Conservation (phyloP, 1,140 invertebrate species). For the Episyrphus balteatus region DNA sequence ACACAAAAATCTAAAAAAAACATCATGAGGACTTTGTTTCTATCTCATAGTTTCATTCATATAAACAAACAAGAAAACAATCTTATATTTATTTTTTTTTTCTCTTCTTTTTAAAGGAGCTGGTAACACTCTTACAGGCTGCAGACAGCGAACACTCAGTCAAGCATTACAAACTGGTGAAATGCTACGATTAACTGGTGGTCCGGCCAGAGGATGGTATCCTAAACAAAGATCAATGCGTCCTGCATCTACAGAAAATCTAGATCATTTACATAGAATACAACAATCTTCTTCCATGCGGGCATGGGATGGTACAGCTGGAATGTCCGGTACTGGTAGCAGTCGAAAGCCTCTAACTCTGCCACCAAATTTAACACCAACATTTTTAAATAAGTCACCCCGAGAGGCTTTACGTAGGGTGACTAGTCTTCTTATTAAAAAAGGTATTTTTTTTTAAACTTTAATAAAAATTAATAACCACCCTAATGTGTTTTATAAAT, state of each 20-base stretch:
- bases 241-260: conserved; percentile 70
- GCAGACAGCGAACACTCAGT: conserved; percentile 51
- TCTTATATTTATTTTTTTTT: neutral
- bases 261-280: conserved; percentile 55
- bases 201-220: conserved; percentile 73
- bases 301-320: conserved; percentile 35
- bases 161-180: conserved; percentile 62
- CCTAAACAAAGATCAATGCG: conserved; percentile 58
- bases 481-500: no score
- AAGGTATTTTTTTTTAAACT: conserved; percentile 46
- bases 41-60: no score
- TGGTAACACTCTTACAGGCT: conserved; percentile 41
- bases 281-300: conserved; percentile 31
- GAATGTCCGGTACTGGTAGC: conserved; percentile 30
- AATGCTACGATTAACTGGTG: conserved; percentile 60
- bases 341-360: conserved; percentile 63
- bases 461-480: neutral
- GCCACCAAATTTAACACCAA: conserved; percentile 71
- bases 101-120: conserved; percentile 6
- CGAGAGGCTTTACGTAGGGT: conserved; percentile 71
- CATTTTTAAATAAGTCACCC: conserved; percentile 76
- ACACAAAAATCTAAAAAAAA: neutral
- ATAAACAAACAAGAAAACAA: no score
- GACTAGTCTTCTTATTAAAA: conserved; percentile 74
- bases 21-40: no score